A percentile compares a stretch with the other conserved stretches of the same genome.
Evolutionary conservation across 2,113 vertebrate species (phyloP).

Genomic region (Perccottus glenii): DNA sequence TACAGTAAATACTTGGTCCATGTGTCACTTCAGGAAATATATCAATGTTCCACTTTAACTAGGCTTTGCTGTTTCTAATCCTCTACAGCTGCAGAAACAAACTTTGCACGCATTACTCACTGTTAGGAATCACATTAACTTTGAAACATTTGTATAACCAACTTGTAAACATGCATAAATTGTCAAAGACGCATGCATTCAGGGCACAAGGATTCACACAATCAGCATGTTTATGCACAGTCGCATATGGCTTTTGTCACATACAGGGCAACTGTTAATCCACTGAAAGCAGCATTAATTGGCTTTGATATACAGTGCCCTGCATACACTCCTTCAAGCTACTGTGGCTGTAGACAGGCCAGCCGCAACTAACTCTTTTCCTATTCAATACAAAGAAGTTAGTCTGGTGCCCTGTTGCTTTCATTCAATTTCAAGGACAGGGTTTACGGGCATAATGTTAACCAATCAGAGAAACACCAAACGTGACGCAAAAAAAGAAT

Average conservation of each 20-base stretch:
- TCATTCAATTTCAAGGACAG: too few species aligned
- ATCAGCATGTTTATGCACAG: slow-evolving; percentile 6
- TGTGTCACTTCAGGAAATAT: slow-evolving; percentile 11
- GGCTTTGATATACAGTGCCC: not conserved
- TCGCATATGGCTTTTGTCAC: slow-evolving; percentile 10
- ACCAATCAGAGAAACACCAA: too few species aligned
- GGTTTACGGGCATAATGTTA: too few species aligned
- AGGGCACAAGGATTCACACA: slow-evolving; percentile 3
- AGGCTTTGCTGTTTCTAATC: slow-evolving; percentile 1
- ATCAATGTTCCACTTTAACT: slow-evolving; percentile 6
- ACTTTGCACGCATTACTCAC: slow-evolving; percentile 1
- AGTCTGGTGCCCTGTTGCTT: too few species aligned
- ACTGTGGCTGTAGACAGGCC: too few species aligned
- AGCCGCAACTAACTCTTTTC: too few species aligned
- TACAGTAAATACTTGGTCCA: not conserved
- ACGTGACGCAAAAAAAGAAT: too few species aligned
- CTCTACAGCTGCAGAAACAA: not conserved
- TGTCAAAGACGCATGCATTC: slow-evolving; percentile 9
- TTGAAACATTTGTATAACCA: slow-evolving; percentile 1
- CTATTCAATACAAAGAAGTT: too few species aligned
- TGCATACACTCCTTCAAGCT: not conserved
- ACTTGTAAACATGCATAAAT: not conserved
- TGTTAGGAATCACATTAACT: slow-evolving; percentile 6
- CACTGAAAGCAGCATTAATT: slow-evolving; percentile 5
- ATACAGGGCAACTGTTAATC: slow-evolving; percentile 3